phyloP scores from a whole-genome alignment of 2,113 vertebrate genomes.

The Balaeniceps rex region DNA sequence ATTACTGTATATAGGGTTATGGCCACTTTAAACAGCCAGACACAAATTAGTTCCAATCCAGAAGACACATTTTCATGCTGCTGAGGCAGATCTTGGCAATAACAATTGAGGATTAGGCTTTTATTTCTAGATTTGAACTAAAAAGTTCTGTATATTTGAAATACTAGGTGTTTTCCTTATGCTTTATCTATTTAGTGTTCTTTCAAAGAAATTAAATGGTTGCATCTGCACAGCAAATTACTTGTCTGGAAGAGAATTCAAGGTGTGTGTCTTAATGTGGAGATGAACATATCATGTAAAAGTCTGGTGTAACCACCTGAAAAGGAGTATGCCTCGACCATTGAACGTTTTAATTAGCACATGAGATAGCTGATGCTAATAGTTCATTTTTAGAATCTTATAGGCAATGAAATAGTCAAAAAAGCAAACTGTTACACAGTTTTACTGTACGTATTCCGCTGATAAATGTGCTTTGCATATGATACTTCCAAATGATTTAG shows the following conservation, averaged over 20 bases:
- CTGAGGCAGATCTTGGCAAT: not conserved
- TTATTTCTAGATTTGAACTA: not conserved
- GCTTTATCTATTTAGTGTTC: not conserved
- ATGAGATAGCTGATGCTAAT: not conserved
- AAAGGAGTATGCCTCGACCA: not conserved
- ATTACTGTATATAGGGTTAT: not conserved
- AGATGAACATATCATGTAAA: not conserved
- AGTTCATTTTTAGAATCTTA: not conserved
- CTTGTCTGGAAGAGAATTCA: not conserved
- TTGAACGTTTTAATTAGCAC: not conserved
- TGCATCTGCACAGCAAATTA: not conserved
- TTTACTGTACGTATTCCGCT: not conserved
- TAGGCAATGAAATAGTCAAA: not conserved
- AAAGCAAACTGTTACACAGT: not conserved
- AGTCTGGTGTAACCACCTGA: not conserved
- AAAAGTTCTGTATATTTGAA: not conserved
- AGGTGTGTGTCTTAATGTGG: not conserved
- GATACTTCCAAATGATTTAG: not conserved
- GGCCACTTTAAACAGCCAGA: not conserved
- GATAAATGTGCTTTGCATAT: not conserved
- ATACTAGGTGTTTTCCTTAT: not conserved
- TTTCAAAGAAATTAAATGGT: not conserved
- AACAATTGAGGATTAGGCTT: not conserved
- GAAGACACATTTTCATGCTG: not conserved
- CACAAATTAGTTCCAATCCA: not conserved